phyloP scores from a whole-genome alignment of 1,140 invertebrate species.

The Nephila pilipes region DNA sequence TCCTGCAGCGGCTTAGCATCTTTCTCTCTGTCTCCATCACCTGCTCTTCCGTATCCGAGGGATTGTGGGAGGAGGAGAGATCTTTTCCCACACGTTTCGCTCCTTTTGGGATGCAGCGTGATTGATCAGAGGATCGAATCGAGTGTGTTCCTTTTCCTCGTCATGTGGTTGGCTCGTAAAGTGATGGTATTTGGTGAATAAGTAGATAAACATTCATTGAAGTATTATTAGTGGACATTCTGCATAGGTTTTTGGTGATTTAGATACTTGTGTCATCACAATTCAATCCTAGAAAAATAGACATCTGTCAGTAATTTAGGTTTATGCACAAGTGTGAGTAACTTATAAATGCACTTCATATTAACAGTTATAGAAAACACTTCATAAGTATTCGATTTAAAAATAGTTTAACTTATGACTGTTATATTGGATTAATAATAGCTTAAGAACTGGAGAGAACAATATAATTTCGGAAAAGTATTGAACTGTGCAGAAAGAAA shows the following conservation, averaged over 20 bases:
- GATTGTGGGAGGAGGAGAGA: conserved; percentile 55
- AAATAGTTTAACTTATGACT: neutral
- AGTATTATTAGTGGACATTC: neutral
- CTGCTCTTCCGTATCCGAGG: conserved; percentile 41
- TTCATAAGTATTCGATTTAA: neutral
- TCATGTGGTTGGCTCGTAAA: neutral
- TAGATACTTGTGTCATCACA: neutral
- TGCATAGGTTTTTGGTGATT: neutral
- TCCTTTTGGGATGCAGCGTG: conserved; percentile 2
- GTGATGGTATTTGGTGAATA: neutral
- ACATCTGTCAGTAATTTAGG: too few species aligned
- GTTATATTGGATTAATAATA: neutral
- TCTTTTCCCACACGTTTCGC: conserved; percentile 9
- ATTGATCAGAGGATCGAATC: conserved; percentile 1
- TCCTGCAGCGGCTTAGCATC: neutral
- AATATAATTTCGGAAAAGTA: neutral
- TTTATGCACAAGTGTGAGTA: too few species aligned
- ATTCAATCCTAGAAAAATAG: too few species aligned
- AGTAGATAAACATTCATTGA: neutral
- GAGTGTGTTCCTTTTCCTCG: neutral
- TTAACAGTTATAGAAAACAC: too few species aligned
- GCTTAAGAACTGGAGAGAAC: neutral
- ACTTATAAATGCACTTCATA: too few species aligned
- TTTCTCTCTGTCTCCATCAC: conserved; percentile 38
- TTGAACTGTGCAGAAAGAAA: neutral